phyloP scores from a whole-genome alignment of 1,140 invertebrate species.

The Belonocnema kinseyi region DNA sequence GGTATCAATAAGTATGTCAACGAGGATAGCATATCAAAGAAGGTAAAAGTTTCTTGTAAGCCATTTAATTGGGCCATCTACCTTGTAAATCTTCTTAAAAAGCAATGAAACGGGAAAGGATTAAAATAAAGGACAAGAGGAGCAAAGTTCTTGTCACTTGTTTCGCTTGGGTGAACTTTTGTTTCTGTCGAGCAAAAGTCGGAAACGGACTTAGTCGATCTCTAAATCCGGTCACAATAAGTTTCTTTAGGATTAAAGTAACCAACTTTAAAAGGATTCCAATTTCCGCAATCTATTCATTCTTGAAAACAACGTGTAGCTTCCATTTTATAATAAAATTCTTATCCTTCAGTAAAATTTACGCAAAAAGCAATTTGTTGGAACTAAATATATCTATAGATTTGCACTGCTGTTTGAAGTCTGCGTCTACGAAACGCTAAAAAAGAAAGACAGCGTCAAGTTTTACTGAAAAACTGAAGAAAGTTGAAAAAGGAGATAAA shows the following conservation, averaged over 20 bases:
- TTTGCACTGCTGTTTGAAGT: no score
- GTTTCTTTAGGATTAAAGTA: slow-evolving; percentile 1
- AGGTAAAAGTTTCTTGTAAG: neutral
- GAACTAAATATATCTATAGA: no score
- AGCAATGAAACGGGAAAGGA: slow-evolving; percentile 5
- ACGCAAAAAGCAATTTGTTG: no score
- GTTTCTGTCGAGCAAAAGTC: slow-evolving; percentile 13
- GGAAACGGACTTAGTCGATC: neutral
- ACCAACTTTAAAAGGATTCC: neutral
- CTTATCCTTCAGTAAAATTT: no score
- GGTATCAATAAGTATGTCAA: no score
- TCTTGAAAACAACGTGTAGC: neutral
- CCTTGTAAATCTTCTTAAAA: neutral
- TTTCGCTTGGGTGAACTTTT: neutral
- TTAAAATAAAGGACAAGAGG: slow-evolving; percentile 4
- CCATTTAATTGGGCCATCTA: neutral
- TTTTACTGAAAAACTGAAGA: no score
- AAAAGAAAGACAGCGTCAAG: no score
- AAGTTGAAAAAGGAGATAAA: no score
- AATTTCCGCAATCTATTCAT: neutral
- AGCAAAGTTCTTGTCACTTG: neutral
- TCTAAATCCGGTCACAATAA: neutral
- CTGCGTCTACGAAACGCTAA: no score
- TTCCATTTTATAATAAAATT: neutral
- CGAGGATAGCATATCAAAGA: no score